Evolutionary conservation across 2,113 vertebrate genomes (phyloP).

Genomic region (Xiphias gladius): DNA sequence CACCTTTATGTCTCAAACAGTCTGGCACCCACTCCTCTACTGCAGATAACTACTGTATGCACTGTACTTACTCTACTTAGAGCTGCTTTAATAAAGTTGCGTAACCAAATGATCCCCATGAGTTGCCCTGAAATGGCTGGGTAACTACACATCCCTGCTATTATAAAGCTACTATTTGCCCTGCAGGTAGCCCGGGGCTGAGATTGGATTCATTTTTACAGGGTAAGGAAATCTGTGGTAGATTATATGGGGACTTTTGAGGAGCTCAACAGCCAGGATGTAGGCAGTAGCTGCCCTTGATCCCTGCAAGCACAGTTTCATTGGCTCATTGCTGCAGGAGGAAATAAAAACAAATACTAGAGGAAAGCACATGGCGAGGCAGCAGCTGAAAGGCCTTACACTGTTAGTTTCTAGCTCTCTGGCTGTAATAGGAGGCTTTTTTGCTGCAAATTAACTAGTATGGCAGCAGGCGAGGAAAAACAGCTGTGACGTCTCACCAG

Average conservation of each 20-base stretch:
- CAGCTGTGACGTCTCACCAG: slow-evolving; percentile 74
- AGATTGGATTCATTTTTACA: slow-evolving; percentile 73
- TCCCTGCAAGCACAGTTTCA: slow-evolving; percentile 57
- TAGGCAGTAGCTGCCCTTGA: slow-evolving; percentile 66
- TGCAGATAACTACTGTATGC: background rate
- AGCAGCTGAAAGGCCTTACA: slow-evolving; percentile 52
- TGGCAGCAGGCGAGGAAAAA: slow-evolving; percentile 67
- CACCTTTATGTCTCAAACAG: background rate
- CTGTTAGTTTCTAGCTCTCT: slow-evolving; percentile 46
- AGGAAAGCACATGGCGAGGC: slow-evolving; percentile 52
- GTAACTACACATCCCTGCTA: slow-evolving; percentile 40
- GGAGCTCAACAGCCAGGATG: slow-evolving; percentile 67
- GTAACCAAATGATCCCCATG: slow-evolving; percentile 29
- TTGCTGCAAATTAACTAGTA: slow-evolving; percentile 65
- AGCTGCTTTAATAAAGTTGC: slow-evolving; percentile 37
- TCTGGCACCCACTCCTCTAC: background rate
- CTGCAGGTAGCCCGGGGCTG: slow-evolving; percentile 58
- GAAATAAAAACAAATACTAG: slow-evolving; percentile 73
- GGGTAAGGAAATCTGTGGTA: slow-evolving; percentile 70
- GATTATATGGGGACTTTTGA: slow-evolving; percentile 79
- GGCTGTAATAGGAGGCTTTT: slow-evolving; percentile 59
- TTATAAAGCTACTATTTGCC: slow-evolving; percentile 58
- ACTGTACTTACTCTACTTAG: slow-evolving; percentile 4
- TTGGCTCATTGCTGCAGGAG: slow-evolving; percentile 50
- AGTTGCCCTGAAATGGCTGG: slow-evolving; percentile 24